Conservation (phyloP, 2,888 invertebrate genomes). For the Parelbella ahira region DNA sequence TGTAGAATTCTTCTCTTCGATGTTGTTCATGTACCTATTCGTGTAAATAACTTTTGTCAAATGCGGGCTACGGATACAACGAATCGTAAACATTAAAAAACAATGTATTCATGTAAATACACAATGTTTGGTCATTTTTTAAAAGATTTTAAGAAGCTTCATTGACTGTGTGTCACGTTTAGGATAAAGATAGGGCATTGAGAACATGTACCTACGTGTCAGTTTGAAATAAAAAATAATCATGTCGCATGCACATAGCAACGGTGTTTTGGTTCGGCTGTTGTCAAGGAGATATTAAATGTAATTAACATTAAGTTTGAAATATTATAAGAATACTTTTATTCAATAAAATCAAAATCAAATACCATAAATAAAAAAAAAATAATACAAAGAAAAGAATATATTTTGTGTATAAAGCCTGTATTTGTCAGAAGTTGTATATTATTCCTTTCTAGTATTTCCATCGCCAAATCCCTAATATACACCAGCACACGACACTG, state of each 20-base stretch:
- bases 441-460: constrained; percentile 26
- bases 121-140: constrained; percentile 6
- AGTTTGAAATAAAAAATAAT: too few relatives aligned
- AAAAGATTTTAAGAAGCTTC: constrained; percentile 7
- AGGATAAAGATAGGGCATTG: constrained; percentile 2
- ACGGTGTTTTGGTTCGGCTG: too few relatives aligned
- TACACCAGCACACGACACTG: constrained; percentile 5
- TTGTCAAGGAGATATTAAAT: too few relatives aligned
- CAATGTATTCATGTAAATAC: constrained; percentile 16
- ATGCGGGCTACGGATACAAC: constrained; percentile 75
- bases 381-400: too few relatives aligned
- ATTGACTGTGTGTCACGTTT: constrained; percentile 5
- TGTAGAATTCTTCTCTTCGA: too few relatives aligned
- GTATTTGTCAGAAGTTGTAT: constrained; percentile 71
- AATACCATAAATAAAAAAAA: too few relatives aligned
- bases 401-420: too few relatives aligned
- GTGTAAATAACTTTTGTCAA: constrained; percentile 64
- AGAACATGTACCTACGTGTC: constrained; percentile 10
- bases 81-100: constrained; percentile 42
- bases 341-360: too few relatives aligned
- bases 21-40: constrained; percentile 22
- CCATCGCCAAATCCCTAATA: constrained; percentile 38
- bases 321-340: too few relatives aligned
- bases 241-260: too few relatives aligned
- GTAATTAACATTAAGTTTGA: too few relatives aligned